Conservation (phyloP, 2,113 vertebrate genomes). For the Lepus americanus region DNA sequence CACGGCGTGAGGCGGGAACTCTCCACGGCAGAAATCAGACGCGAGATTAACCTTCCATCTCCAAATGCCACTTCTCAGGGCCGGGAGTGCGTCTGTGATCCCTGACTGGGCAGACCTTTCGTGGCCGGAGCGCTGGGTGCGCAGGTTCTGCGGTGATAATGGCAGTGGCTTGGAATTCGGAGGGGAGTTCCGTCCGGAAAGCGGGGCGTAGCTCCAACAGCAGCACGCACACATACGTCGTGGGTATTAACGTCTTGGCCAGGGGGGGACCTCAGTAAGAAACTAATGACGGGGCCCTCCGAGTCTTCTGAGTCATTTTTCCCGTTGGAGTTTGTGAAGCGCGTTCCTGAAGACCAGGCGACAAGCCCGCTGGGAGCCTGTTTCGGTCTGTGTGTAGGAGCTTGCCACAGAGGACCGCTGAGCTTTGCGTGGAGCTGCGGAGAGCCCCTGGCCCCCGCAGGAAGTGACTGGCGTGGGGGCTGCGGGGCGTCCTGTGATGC, state of each 20-base stretch:
- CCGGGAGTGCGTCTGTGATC: slow-evolving; percentile 51
- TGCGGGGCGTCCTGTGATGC: background rate
- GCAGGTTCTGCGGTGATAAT: background rate
- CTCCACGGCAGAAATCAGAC: background rate
- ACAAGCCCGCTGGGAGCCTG: background rate
- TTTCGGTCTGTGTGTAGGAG: slow-evolving; percentile 15
- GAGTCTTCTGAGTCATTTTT: background rate
- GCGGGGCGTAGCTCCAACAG: background rate
- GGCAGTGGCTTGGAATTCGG: slow-evolving; percentile 36
- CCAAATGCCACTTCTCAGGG: background rate
- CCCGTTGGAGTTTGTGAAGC: slow-evolving; percentile 28
- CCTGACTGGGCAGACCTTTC: slow-evolving; percentile 31
- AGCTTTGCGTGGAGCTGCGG: background rate
- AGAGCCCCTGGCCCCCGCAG: background rate
- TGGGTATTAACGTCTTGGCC: background rate
- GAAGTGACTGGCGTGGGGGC: background rate
- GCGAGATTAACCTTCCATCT: background rate
- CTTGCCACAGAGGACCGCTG: background rate
- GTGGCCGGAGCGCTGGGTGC: too few relatives aligned
- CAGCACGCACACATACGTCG: background rate
- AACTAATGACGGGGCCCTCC: background rate
- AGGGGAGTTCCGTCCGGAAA: background rate
- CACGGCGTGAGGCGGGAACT: background rate
- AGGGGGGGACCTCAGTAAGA: background rate
- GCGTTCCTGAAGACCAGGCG: background rate